Percentiles rank a stretch among this genome's conserved stretches.
Evolutionary conservation across 2,797 vertebrate genomes (phyloP).

Genomic region (Oryzias sinensis): DNA sequence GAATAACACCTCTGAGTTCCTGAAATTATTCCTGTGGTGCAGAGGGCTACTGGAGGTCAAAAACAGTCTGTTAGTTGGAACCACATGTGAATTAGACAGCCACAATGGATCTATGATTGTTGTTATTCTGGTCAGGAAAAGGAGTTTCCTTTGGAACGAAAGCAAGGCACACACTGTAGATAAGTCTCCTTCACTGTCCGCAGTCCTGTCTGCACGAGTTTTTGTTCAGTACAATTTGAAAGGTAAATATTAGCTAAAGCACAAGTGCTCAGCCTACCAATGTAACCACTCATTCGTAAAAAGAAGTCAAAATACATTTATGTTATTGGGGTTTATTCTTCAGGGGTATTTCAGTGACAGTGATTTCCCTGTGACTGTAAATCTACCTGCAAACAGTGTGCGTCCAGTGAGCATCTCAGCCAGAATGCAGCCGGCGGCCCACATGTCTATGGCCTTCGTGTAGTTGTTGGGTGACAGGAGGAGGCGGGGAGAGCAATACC

Average conservation of each 20-base stretch:
- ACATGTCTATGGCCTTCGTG: constrained; percentile 99
- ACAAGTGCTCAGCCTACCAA: too few species aligned
- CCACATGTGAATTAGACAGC: constrained; percentile 39
- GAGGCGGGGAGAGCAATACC: constrained; percentile 97
- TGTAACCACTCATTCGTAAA: too few species aligned
- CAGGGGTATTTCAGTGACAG: neutral
- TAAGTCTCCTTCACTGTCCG: constrained; percentile 6
- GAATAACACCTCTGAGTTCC: constrained; percentile 14
- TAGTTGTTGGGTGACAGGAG: constrained; percentile 99
- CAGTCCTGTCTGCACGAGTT: too few species aligned
- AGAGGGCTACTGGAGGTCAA: constrained; percentile 52
- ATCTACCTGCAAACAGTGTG: constrained; percentile 95
- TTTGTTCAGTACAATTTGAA: too few species aligned
- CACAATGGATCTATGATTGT: constrained; percentile 45
- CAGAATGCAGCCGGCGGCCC: constrained; percentile 98
- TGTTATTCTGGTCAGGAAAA: constrained; percentile 69
- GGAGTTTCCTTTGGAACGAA: constrained; percentile 43
- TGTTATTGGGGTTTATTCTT: too few species aligned
- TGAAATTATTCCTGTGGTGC: constrained; percentile 22
- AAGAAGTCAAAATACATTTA: too few species aligned
- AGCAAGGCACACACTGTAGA: constrained; percentile 34
- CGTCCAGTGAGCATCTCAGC: constrained; percentile 98
- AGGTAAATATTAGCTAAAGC: too few species aligned
- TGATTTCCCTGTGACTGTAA: neutral
- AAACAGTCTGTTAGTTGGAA: constrained; percentile 40